These are phyloP conservation scores for Lepidurus arcticus DNA, from an alignment of 1,140 invertebrate genomes.

Conservation along the genomic window DNA sequence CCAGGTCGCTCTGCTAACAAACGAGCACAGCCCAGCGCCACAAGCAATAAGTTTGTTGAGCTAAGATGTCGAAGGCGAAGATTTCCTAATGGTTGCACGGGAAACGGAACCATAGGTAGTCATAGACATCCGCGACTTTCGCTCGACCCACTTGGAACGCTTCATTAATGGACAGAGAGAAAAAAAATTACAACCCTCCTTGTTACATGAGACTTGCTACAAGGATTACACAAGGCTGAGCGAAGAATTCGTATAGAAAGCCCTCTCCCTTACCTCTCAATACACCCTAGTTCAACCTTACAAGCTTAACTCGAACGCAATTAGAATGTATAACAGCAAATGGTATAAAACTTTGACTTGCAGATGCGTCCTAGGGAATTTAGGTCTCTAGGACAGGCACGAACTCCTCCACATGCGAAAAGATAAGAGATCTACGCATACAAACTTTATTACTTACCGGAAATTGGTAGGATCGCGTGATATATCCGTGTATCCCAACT, in stretches of 20 bases:
- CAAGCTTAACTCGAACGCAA: no score
- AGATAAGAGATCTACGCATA: neutral
- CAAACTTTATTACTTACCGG: neutral
- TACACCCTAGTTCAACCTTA: no score
- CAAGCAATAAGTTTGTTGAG: neutral
- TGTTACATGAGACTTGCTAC: no score
- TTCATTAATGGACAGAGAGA: neutral
- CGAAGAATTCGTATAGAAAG: no score
- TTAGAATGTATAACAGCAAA: neutral
- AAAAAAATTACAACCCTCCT: neutral
- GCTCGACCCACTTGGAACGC: conserved; percentile 12
- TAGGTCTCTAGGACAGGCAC: neutral
- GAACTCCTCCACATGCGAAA: neutral
- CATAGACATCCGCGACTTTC: conserved; percentile 17
- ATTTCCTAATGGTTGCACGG: neutral
- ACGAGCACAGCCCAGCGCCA: neutral
- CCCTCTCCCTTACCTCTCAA: no score
- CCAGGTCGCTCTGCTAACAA: neutral
- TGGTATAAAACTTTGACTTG: neutral
- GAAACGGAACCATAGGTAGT: conserved; percentile 9
- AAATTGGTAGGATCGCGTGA: conserved; percentile 11
- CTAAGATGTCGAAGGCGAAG: neutral
- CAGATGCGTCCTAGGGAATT: neutral
- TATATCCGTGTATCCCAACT: conserved; percentile 15
- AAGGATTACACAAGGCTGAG: no score